Evolutionary conservation across 2,113 vertebrate species (phyloP).

Genomic region (Salvelinus sp.): DNA sequence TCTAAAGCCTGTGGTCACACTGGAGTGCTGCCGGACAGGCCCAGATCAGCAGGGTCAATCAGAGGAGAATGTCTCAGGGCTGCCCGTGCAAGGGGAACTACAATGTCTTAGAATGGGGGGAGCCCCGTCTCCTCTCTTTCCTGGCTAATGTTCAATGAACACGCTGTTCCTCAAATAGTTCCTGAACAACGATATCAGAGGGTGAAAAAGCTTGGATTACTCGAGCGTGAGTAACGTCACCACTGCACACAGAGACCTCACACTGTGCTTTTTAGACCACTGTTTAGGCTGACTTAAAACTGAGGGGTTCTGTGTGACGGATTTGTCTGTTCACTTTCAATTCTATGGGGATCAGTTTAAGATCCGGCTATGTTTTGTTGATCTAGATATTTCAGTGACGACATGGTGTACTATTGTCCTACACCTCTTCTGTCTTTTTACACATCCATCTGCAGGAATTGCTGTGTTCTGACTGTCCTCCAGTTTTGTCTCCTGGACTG

Average conservation of each 20-base stretch:
- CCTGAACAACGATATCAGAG: constrained; percentile 23
- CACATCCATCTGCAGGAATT: not conserved
- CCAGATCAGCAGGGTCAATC: constrained; percentile 26
- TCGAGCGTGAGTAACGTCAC: constrained; percentile 39
- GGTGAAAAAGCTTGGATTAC: constrained; percentile 41
- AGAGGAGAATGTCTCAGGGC: constrained; percentile 19
- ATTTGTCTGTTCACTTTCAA: not conserved
- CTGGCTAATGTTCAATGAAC: constrained; percentile 26
- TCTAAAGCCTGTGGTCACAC: constrained; percentile 37
- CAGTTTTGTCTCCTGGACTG: not conserved
- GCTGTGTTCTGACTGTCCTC: not conserved
- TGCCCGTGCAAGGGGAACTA: not conserved
- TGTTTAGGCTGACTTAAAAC: constrained; percentile 3
- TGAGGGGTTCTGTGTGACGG: not conserved
- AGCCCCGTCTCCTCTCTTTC: not conserved
- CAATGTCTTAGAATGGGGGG: constrained; percentile 9
- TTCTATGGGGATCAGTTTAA: not conserved
- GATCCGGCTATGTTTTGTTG: not conserved
- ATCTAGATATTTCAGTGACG: not conserved
- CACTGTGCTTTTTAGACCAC: constrained; percentile 26
- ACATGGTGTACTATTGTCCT: not conserved
- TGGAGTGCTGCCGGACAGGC: constrained; percentile 25
- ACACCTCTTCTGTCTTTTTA: not conserved
- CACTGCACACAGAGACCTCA: constrained; percentile 43
- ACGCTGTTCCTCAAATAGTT: constrained; percentile 19